A percentile compares a stretch with the other conserved stretches of the same genome.
Evolutionary conservation across 1,140 invertebrate species (phyloP).

Genomic region (Sycophaga agraensis): DNA sequence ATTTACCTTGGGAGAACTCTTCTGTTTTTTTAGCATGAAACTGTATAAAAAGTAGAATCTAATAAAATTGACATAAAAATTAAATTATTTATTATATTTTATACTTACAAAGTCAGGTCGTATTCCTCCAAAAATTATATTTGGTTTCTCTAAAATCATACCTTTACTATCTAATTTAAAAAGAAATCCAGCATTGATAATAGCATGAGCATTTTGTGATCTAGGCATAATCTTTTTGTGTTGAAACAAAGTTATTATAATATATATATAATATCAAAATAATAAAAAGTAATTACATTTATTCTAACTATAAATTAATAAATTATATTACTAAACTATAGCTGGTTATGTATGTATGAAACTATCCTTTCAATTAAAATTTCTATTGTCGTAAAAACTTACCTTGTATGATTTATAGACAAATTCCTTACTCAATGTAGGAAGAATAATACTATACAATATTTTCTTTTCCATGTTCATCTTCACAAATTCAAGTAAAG

Average conservation of each 20-base stretch:
- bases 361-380: too few relatives aligned
- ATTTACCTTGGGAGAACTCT: slow-evolving; percentile 63
- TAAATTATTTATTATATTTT: neutral
- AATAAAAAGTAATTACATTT: neutral
- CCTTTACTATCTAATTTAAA: slow-evolving; percentile 61
- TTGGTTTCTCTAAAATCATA: slow-evolving; percentile 57
- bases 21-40: slow-evolving; percentile 70
- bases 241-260: neutral
- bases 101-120: slow-evolving; percentile 65
- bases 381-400: slow-evolving; percentile 28
- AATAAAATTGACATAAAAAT: neutral
- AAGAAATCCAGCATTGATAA: slow-evolving; percentile 79
- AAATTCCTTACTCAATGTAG: slow-evolving; percentile 53
- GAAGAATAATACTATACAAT: slow-evolving; percentile 64
- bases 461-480: slow-evolving; percentile 66
- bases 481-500: slow-evolving; percentile 61
- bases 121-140: slow-evolving; percentile 68
- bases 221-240: slow-evolving; percentile 42
- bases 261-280: neutral
- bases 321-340: neutral
- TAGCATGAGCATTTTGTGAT: slow-evolving; percentile 80
- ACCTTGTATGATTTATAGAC: slow-evolving; percentile 65
- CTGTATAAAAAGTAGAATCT: slow-evolving; percentile 39
- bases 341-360: neutral
- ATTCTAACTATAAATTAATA: neutral